phyloP scores from a whole-genome alignment of 2,113 vertebrate species.

The Alexandromys fortis region DNA sequence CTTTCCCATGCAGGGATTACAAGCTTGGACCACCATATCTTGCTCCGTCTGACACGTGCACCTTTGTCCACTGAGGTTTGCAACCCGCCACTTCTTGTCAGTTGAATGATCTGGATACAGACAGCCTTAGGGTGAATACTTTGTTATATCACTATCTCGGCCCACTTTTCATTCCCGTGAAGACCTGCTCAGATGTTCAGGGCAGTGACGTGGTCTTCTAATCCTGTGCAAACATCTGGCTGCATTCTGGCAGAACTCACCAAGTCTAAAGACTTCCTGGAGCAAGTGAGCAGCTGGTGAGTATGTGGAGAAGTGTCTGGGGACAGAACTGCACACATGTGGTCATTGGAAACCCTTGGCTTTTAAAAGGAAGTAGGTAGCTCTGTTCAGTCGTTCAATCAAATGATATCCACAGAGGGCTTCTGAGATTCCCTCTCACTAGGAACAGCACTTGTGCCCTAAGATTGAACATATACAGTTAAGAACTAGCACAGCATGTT shows the following conservation, averaged over 20 bases:
- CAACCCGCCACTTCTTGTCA: not conserved
- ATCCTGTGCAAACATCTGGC: not conserved
- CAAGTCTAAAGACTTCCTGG: not conserved
- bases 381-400: slow-evolving; percentile 22
- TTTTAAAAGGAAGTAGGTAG: slow-evolving; percentile 39
- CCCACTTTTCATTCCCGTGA: not conserved
- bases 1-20: not conserved
- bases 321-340: slow-evolving; percentile 31
- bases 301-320: not conserved
- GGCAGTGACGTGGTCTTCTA: not conserved
- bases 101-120: not conserved
- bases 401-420: not conserved
- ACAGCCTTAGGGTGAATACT: not conserved
- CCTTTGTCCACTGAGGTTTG: not conserved
- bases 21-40: too few relatives aligned
- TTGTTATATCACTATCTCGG: not conserved
- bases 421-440: slow-evolving; percentile 32
- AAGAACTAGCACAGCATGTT: not conserved
- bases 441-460: not conserved
- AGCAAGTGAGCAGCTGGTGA: not conserved
- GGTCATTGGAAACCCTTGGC: slow-evolving; percentile 41
- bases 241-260: not conserved
- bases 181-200: not conserved
- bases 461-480: slow-evolving; percentile 54
- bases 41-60: rapidly evolving